A percentile compares a stretch with the other conserved stretches of the same genome.
These are phyloP conservation scores for Chaetorhynchus papuensis DNA, from an alignment of 2,113 vertebrate genomes.

Conservation along the genomic window DNA sequence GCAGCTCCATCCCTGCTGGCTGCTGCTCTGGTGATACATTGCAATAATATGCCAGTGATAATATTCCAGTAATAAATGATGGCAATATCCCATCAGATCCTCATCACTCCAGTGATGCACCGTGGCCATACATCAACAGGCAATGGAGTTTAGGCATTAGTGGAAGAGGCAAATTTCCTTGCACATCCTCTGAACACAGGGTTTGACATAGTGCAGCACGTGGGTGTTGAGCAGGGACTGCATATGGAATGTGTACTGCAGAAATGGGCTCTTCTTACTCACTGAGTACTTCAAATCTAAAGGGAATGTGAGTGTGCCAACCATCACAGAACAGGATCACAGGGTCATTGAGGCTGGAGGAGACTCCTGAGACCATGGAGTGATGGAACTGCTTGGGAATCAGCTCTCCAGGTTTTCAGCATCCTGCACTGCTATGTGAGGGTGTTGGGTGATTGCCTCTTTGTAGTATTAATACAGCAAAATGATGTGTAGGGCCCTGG, in stretches of 20 bases:
- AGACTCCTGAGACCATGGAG: not conserved
- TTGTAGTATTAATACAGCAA: not conserved
- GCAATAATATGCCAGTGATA: constrained; percentile 62
- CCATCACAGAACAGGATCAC: not conserved
- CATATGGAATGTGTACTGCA: not conserved
- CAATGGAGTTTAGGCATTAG: constrained; percentile 22
- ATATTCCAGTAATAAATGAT: constrained; percentile 62
- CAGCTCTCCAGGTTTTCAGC: not conserved
- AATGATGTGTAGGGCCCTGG: not conserved
- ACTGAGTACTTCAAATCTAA: not conserved
- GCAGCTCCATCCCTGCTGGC: constrained; percentile 26
- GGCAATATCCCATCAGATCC: constrained; percentile 47
- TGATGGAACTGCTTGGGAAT: not conserved
- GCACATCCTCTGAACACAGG: not conserved
- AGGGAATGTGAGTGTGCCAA: not conserved
- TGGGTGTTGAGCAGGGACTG: not conserved
- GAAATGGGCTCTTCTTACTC: not conserved
- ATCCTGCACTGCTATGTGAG: not conserved
- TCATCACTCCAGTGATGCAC: constrained; percentile 25
- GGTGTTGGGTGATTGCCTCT: not conserved
- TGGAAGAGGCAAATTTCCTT: not conserved
- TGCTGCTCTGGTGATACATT: constrained; percentile 56
- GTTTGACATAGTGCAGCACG: not conserved
- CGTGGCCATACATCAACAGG: constrained; percentile 32
- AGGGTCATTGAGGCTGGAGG: not conserved